Evolutionary conservation across 2,888 invertebrate species (phyloP).

Genomic region (Congeria kusceri): DNA sequence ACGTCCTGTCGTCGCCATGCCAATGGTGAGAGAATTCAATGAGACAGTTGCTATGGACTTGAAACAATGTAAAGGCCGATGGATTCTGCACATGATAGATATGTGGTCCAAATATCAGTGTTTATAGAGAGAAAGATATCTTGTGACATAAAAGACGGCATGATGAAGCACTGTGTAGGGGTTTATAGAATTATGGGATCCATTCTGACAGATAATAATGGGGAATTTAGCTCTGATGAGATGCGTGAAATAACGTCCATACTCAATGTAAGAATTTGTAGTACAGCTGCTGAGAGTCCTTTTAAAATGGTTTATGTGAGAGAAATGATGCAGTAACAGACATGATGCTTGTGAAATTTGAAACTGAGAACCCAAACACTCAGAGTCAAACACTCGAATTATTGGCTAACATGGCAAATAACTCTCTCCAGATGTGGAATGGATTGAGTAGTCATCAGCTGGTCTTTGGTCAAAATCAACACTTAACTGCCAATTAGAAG

Average conservation of each 20-base stretch:
- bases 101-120: conserved; percentile 47
- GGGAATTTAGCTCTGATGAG: conserved; percentile 58
- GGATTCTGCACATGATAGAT: conserved; percentile 53
- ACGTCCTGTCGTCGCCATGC: conserved; percentile 43
- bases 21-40: conserved; percentile 45
- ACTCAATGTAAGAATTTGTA: conserved; percentile 32
- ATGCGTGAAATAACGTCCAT: conserved; percentile 50
- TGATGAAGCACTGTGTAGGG: conserved; percentile 59
- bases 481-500: conserved; percentile 37
- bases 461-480: conserved; percentile 49
- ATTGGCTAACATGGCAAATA: conserved; percentile 53
- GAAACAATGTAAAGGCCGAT: conserved; percentile 42
- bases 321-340: conserved; percentile 47
- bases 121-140: conserved; percentile 37
- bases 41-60: conserved; percentile 51
- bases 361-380: conserved; percentile 23
- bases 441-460: conserved; percentile 48
- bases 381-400: conserved; percentile 18
- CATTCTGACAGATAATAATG: conserved; percentile 57
- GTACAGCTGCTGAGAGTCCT: conserved; percentile 38
- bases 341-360: conserved; percentile 47
- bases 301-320: conserved; percentile 51
- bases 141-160: conserved; percentile 40
- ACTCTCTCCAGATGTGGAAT: conserved; percentile 54
- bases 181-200: conserved; percentile 56